Percentiles rank a stretch among this genome's conserved stretches.
Evolutionary conservation across 2,888 invertebrate genomes (phyloP).

Genomic region (Gisinianus flammeolus): DNA sequence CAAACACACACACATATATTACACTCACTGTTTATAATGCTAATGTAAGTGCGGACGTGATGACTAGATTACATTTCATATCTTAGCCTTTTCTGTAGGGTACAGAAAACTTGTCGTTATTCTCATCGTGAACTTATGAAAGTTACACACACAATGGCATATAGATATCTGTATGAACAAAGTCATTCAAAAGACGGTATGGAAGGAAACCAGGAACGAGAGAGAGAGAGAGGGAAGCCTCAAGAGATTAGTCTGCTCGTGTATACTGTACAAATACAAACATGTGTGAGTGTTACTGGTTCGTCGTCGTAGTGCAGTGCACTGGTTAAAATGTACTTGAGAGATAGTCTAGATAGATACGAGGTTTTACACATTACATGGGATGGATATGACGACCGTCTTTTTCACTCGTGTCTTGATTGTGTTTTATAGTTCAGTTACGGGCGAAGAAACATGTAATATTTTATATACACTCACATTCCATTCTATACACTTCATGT

Average conservation of each 20-base stretch:
- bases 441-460: not conserved
- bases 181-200: too few species aligned
- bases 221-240: not conserved
- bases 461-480: not conserved
- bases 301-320: not conserved
- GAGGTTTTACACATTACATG: too few species aligned
- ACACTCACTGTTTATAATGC: constrained; percentile 23
- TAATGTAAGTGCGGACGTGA: constrained; percentile 37
- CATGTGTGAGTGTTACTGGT: too few species aligned
- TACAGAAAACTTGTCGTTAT: too few species aligned
- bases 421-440: constrained; percentile 14
- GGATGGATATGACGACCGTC: too few species aligned
- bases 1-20: too few species aligned
- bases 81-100: not conserved
- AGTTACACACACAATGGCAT: too few species aligned
- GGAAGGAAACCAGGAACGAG: not conserved
- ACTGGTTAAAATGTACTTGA: too few species aligned
- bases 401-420: not conserved
- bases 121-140: too few species aligned
- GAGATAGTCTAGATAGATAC: too few species aligned
- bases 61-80: constrained; percentile 25
- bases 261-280: not conserved
- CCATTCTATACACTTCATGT: too few species aligned
- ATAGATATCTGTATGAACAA: too few species aligned
- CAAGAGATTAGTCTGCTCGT: not conserved